Base-by-base conservation (phyloP, 1,140 invertebrate species). In the Drosophila aff. region DNA sequence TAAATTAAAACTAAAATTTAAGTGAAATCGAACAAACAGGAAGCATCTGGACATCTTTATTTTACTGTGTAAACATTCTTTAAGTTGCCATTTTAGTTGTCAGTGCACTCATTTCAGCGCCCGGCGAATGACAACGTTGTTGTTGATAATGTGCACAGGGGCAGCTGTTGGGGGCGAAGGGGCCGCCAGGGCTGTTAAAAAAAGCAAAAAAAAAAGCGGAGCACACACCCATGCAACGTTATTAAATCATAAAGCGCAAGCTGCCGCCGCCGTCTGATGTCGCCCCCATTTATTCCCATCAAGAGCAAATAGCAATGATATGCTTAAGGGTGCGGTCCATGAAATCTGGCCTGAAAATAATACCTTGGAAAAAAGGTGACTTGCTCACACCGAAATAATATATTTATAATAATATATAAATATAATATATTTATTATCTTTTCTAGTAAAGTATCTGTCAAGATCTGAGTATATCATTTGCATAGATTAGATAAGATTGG, bases 171-270 rank as follows among this genome's bases (percentile, higher is more conserved):
- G 40, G n/a, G 18, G 41, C 23, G 1, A 28, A 28, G 47, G 47
- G 47, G 53, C 5, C 3, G 33, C 7, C 13, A 46, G 41, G 38
- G 38, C n/a, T 11, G 31, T 7, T n/a, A 50, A 44, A 33, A 50
- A 52, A 50, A 23, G 1, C 5, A 28, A 18, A 50, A 11, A 31
- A 28, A 26, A 31, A 28, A 49, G 38, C 44, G 63, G 23, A 49
- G 44, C 63, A 49, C 59, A 76, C 72, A 57, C 77, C 79, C 75
- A 74, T 81, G 75, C 78, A 85, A 81, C 82, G 82, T 81, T 85
- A 85, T 85, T 85, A 85, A 85, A 85, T 85, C 82, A 85, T 86
- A 85, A 85, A 86, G 83, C 79, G 63, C 80, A 73, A 85, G 82
- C 79, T 85, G 82, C 79, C 76, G 69, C 75, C 79, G 75, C 69